Percentiles rank a stretch among this genome's conserved stretches.
These are phyloP conservation scores for Megaleporinus macrocephalus DNA, from an alignment of 2,113 vertebrate species.

Conservation along the genomic window DNA sequence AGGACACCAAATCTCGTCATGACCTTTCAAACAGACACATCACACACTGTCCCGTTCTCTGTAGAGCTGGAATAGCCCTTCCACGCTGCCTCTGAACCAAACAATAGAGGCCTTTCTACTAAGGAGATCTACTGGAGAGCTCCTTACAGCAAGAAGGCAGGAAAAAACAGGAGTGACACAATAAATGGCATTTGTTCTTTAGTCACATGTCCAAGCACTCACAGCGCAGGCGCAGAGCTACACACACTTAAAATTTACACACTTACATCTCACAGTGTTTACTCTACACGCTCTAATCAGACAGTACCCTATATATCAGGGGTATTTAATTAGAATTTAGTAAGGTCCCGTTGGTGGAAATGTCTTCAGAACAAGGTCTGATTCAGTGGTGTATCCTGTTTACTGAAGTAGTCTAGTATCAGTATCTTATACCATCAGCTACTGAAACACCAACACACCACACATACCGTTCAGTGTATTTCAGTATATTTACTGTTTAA, in stretches of 20 bases:
- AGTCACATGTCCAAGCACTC: conserved; percentile 22
- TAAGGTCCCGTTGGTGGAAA: no score
- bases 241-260: background rate
- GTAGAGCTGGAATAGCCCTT: conserved; percentile 53
- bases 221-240: background rate
- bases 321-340: no score
- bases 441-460: no score
- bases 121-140: conserved; percentile 51
- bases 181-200: conserved; percentile 19
- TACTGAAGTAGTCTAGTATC: no score
- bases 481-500: no score
- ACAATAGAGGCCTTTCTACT: conserved; percentile 68
- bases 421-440: no score
- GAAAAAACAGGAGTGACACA: conserved; percentile 18
- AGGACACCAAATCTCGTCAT: background rate
- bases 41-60: conserved; percentile 6
- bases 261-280: no score
- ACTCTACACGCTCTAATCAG: no score
- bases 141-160: conserved; percentile 51
- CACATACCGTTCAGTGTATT: no score
- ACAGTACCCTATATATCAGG: no score
- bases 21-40: background rate
- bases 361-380: no score
- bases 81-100: conserved; percentile 47
- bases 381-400: no score